Conservation (phyloP, 2,888 invertebrate species). For the Microctonus brassicae region DNA sequence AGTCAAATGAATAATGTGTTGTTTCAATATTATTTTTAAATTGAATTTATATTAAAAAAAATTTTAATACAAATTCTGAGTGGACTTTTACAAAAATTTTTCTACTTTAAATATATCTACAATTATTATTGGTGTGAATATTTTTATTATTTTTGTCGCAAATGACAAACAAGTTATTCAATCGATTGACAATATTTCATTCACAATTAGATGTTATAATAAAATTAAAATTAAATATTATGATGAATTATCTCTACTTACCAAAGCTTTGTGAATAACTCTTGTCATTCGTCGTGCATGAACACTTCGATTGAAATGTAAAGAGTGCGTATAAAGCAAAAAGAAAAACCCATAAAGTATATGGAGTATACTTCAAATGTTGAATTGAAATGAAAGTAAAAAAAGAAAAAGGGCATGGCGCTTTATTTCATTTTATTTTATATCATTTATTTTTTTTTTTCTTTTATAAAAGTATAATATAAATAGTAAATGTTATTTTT, state of each 20-base stretch:
- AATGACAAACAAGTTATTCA: background rate
- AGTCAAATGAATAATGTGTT: too few relatives aligned
- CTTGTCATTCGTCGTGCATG: background rate
- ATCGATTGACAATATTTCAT: background rate
- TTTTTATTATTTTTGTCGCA: background rate
- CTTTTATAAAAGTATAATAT: background rate
- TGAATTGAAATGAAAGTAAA: background rate
- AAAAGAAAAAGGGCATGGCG: background rate
- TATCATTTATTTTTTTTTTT: background rate
- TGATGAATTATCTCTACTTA: background rate
- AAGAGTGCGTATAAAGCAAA: background rate
- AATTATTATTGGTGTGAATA: too few relatives aligned
- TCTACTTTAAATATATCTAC: too few relatives aligned
- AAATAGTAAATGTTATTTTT: conserved; percentile 10
- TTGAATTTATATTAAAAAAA: too few relatives aligned
- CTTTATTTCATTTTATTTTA: too few relatives aligned
- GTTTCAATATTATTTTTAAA: too few relatives aligned
- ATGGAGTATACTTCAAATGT: background rate
- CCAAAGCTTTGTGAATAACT: background rate
- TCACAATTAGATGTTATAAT: background rate
- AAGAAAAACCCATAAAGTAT: background rate
- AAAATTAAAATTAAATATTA: background rate
- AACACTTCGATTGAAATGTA: conserved; percentile 7
- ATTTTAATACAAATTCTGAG: too few relatives aligned
- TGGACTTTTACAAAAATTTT: too few relatives aligned